Evolutionary conservation across 2,888 invertebrate species (phyloP), one percentile per base, ranked within the genome.

Genomic region (Portevinia maculata): DNA sequence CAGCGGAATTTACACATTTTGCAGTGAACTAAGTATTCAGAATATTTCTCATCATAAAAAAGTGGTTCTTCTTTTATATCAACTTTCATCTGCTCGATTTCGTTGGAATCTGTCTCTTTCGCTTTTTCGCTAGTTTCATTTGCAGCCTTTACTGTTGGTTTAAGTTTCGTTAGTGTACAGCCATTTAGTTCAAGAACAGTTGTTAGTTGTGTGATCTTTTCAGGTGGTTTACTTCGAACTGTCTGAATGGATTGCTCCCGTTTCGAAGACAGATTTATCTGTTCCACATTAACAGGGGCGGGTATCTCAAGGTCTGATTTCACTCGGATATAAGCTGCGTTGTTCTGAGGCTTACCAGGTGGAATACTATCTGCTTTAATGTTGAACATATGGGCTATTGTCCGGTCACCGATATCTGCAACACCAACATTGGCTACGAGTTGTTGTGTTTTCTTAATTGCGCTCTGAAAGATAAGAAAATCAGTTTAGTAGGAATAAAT

Each of bases 131-230:
- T 13, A 2, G 15, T 39, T 15, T 46, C 62, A 0, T 15, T 50
- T 28, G 44, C 2, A 7, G 30, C 11, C 24, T 55, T 78, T 2
- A 1, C n/a, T 7, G 57, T 5, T 1, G 60, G 57, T 32, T 73
- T 78, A 1, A 79, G 64, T 69, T 81, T 81, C 11, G 76, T 83
- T 9, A 87, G 78, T 1, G 86, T 87, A 67, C 87, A 87, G 17
- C 87, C 87, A 76, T 87, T 87, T 1, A 85, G 84, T 84, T 86
- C 87, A 13, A 87, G 78, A 53, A 85, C 85, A 3, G 85, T 85
- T 85, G 86, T 86, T 7, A 87, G 15, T 46, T 83, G 67, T 0
- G 65, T 83, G 81, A 83, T 86, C 79, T 84, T 86, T 76, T 55
- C 34, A 13, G 34, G 74, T 32, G 52, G 59, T n/a, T 59, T 65